Evolutionary conservation across 2,888 invertebrate genomes (phyloP).

Genomic region (Cryptocephalus primarius): DNA sequence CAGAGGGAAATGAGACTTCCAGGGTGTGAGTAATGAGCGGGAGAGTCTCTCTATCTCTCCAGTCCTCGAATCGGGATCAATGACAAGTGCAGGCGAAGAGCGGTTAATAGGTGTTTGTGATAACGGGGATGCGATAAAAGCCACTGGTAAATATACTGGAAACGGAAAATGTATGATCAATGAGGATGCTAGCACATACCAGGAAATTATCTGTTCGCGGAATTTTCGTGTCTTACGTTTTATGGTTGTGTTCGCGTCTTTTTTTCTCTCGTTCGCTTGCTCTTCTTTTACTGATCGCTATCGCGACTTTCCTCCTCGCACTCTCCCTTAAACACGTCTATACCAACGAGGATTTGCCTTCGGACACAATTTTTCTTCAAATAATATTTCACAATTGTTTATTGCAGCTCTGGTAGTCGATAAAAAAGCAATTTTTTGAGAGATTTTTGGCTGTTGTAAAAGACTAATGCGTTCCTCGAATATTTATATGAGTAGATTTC

Average conservation of each 20-base stretch:
- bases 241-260: constrained; percentile 13
- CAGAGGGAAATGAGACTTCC: constrained; percentile 16
- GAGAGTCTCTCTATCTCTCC: constrained; percentile 29
- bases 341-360: too few relatives aligned
- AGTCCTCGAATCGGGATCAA: constrained; percentile 34
- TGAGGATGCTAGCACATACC: constrained; percentile 28
- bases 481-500: too few relatives aligned
- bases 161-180: constrained; percentile 40
- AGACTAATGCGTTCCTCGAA: too few relatives aligned
- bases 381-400: too few relatives aligned
- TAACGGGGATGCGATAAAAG: constrained; percentile 37
- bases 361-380: too few relatives aligned
- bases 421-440: too few relatives aligned
- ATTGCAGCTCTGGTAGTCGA: too few relatives aligned
- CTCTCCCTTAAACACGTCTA: too few relatives aligned
- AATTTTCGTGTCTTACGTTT: constrained; percentile 27
- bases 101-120: constrained; percentile 29
- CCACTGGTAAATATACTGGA: constrained; percentile 37
- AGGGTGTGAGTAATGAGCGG: constrained; percentile 39
- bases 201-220: constrained; percentile 11
- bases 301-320: too few relatives aligned
- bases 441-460: too few relatives aligned
- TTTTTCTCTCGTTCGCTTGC: neutral
- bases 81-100: constrained; percentile 36
- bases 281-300: too few relatives aligned